phyloP scores from a whole-genome alignment of 2,888 invertebrate genomes.

The Amiota communis region DNA sequence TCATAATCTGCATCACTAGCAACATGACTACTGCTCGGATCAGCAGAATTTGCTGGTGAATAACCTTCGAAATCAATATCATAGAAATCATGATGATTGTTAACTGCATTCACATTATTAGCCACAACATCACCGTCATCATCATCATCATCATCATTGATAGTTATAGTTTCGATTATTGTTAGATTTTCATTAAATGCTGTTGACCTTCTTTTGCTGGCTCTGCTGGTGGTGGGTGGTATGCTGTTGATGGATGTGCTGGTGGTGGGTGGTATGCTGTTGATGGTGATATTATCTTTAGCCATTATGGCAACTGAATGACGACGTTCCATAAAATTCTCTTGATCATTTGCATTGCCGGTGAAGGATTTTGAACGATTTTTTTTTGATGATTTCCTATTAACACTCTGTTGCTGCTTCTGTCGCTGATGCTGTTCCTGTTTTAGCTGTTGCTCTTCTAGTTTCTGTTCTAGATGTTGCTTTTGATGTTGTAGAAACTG shows the following conservation, averaged over 20 bases:
- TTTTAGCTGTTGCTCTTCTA: background rate
- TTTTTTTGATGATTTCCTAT: no score
- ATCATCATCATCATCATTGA: conserved; percentile 53
- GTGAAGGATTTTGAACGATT: conserved; percentile 55
- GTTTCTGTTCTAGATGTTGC: no score
- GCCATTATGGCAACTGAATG: conserved; percentile 58
- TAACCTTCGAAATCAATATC: background rate
- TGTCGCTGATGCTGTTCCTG: background rate
- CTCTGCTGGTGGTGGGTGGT: no score
- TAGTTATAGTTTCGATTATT: conserved; percentile 57
- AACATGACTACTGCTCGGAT: background rate
- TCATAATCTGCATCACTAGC: background rate
- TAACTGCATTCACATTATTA: background rate
- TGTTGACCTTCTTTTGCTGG: no score
- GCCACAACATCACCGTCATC: conserved; percentile 40
- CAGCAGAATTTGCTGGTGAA: background rate
- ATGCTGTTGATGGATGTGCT: background rate
- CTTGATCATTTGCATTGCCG: conserved; percentile 30
- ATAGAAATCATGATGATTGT: background rate
- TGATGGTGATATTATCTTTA: conserved; percentile 43
- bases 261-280: background rate
- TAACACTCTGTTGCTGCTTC: no score
- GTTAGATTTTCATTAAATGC: background rate
- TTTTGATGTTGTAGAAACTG: no score
- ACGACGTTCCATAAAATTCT: conserved; percentile 41